Base-by-base conservation (phyloP, 2,797 vertebrate genomes). In the Hyperoplus lanceolatus region DNA sequence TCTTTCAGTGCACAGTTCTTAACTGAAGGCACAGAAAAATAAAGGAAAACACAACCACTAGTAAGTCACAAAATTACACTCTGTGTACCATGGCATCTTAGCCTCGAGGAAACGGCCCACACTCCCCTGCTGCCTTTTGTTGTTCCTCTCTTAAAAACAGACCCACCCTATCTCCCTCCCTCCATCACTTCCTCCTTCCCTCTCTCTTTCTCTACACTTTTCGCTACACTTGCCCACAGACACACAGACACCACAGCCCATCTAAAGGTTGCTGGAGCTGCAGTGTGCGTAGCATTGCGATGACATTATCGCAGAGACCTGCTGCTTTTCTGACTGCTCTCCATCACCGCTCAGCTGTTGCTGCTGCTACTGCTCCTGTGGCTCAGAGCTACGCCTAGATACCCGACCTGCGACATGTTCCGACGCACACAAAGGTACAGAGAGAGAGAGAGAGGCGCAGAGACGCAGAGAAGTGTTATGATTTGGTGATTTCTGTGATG, bases 361-460 rank as follows among this genome's bases (percentile, higher is more conserved):
- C 65, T 61, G 64, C 57, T 55, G 29, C 29, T 29, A 29, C 29
- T 29, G 51, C 71, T 70, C 12, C 79, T 36, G 75, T 75, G 77
- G 60, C 84, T 67, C 39, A 15, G 78, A 82, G 70, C 77, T 58
- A 64, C 75, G 55, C 65, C 85, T 59, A 46, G 71, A 86, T 41
- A 73, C 69, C 15, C 42, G 13, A 8, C 58, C 6, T 29, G 46
- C 84, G 84, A 58, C 83, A 92, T 93, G 93, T 92, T 93, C 73
- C 84, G 91, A 80, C 87, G 91, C 75, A 89, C 90, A 38, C 89
- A 90, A 82, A 94, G 90, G 90, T 92, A 91, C 67, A 65, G 3
- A 4, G 7, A 57, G 42, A 57, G 41, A 39, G 11, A 21, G 62
- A 15, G 48, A 48, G 21, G 16, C 58, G n/a, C 13, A 21, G 62